Conservation (phyloP, 1,140 invertebrate genomes). For the Laodelphax striatellus region DNA sequence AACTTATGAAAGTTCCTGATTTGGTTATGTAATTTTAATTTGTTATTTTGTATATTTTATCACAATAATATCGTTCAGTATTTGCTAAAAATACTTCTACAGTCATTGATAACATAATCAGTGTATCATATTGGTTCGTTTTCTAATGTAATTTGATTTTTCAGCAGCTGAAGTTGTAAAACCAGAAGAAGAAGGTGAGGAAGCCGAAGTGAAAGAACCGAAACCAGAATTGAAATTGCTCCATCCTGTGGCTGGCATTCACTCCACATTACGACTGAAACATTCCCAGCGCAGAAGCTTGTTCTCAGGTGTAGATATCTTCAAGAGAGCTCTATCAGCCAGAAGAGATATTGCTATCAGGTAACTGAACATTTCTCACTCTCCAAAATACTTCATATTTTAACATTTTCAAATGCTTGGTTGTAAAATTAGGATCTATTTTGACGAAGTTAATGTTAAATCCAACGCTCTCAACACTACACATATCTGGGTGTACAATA, state of each 20-base stretch:
- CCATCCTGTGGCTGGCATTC: constrained; percentile 21
- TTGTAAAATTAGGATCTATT: too few species aligned
- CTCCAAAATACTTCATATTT: too few species aligned
- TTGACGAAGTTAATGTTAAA: too few species aligned
- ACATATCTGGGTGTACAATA: too few species aligned
- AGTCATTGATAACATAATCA: too few species aligned
- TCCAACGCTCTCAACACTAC: too few species aligned
- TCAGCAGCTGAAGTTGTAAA: constrained; percentile 1
- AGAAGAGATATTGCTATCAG: constrained; percentile 22
- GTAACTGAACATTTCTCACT: not conserved
- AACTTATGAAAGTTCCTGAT: too few species aligned
- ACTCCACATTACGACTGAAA: constrained; percentile 20
- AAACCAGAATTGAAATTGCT: constrained; percentile 5
- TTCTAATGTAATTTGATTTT: not conserved
- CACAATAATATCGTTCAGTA: too few species aligned
- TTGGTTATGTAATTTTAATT: too few species aligned
- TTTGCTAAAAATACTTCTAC: too few species aligned
- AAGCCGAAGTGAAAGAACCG: not conserved
- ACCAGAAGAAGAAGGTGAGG: not conserved
- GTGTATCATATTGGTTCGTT: not conserved
- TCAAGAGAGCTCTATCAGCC: constrained; percentile 23
- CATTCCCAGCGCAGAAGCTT: constrained; percentile 16
- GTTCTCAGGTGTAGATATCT: constrained; percentile 21
- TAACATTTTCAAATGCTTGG: too few species aligned
- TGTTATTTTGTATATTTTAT: too few species aligned